Evolutionary conservation across 2,797 vertebrate genomes (phyloP).

Genomic region (Anisognathus igniventris): DNA sequence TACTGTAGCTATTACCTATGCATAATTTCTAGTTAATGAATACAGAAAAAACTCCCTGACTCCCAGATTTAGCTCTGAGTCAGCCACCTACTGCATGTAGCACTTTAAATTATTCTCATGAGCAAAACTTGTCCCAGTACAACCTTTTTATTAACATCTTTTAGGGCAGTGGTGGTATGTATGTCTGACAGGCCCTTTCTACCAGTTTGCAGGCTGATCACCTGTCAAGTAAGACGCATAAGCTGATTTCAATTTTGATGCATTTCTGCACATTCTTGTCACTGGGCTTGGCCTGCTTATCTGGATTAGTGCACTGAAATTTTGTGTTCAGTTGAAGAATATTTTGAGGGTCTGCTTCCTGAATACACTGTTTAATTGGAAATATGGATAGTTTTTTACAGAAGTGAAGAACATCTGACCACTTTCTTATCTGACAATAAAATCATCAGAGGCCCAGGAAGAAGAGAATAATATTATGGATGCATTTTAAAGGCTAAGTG

Average conservation of each 20-base stretch:
- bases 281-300: background rate
- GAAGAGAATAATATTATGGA: background rate
- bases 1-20: background rate
- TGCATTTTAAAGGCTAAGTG: background rate
- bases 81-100: background rate
- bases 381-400: background rate
- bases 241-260: background rate
- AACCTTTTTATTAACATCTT: background rate
- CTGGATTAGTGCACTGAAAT: background rate
- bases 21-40: background rate
- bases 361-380: background rate
- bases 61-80: background rate
- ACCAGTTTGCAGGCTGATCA: background rate
- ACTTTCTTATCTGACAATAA: background rate
- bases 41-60: background rate
- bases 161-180: background rate
- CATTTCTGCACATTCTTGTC: background rate
- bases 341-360: background rate
- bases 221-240: background rate
- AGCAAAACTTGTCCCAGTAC: background rate
- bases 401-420: background rate
- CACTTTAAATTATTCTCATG: background rate
- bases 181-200: background rate
- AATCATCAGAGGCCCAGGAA: background rate
- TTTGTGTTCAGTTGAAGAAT: background rate